These are phyloP conservation scores for Mactromeris polynyma DNA, from an alignment of 2,888 invertebrate genomes.

Conservation along the genomic window DNA sequence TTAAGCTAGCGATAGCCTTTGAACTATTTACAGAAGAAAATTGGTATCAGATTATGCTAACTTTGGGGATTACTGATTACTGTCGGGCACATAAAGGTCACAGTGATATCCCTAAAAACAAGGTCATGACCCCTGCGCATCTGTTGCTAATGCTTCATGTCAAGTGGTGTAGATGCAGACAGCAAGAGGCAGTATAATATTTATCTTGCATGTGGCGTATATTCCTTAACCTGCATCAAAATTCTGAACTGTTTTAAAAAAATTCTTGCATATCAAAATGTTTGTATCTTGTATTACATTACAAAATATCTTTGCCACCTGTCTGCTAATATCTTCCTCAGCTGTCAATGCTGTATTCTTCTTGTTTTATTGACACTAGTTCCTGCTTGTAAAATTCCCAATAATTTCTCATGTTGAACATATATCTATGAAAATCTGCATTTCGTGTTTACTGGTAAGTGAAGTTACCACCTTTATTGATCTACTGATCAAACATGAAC, in stretches of 20 bases:
- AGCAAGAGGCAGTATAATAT: background rate
- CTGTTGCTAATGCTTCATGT: background rate
- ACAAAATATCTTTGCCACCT: background rate
- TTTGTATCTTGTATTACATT: background rate
- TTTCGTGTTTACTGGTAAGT: background rate
- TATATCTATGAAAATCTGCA: conserved; percentile 8
- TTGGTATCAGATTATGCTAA: background rate
- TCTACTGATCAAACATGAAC: conserved; percentile 33
- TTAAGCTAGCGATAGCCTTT: no score
- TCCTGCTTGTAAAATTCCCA: background rate
- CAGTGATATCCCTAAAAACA: background rate
- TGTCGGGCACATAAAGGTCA: background rate
- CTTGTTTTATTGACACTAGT: background rate
- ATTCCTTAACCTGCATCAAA: no score
- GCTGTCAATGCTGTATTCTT: background rate
- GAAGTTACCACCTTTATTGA: conserved; percentile 37
- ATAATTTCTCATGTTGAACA: background rate
- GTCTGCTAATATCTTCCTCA: background rate
- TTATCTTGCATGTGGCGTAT: background rate
- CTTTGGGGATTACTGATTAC: background rate
- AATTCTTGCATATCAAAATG: background rate
- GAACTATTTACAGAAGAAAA: no score
- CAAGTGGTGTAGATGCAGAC: background rate
- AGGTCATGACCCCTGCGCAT: background rate
- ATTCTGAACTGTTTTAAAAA: no score